Conservation (phyloP, 2,113 vertebrate species). For the Nipponia nippon region DNA sequence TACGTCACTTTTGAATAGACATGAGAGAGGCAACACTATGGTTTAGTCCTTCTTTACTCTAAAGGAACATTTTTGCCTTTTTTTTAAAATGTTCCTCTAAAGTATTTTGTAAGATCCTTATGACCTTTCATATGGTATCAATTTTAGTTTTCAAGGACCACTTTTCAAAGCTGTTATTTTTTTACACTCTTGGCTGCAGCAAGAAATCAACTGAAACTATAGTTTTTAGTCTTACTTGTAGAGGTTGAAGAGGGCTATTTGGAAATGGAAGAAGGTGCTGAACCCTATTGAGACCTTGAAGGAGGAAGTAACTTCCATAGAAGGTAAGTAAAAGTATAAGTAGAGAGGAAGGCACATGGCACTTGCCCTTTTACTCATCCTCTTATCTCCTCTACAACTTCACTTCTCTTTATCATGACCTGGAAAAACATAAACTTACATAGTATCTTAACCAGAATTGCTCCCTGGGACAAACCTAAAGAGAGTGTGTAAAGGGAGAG, state of each 20-base stretch:
- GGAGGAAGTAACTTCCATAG: not conserved
- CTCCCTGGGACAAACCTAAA: not conserved
- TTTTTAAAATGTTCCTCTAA: not conserved
- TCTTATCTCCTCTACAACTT: not conserved
- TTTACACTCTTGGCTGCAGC: not conserved
- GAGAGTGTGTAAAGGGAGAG: not conserved
- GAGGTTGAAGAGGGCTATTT: not conserved
- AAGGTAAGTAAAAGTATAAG: not conserved
- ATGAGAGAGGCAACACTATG: not conserved
- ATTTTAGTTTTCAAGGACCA: not conserved
- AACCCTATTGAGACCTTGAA: not conserved
- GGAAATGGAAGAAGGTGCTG: not conserved
- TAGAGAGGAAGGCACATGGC: not conserved
- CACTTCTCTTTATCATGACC: not conserved
- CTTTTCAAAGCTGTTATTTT: conserved; percentile 10
- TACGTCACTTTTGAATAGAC: not conserved
- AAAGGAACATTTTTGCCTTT: not conserved
- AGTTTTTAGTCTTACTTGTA: not conserved
- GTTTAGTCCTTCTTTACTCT: not conserved
- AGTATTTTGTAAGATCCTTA: not conserved
- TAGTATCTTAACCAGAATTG: not conserved
- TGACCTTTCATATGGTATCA: not conserved
- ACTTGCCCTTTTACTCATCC: not conserved
- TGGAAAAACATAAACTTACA: not conserved
- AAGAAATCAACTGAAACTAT: not conserved